A percentile compares a stretch with the other conserved stretches of the same genome.
These are phyloP conservation scores for Calidris pygmaea DNA, from an alignment of 2,113 vertebrate genomes.

Conservation along the genomic window DNA sequence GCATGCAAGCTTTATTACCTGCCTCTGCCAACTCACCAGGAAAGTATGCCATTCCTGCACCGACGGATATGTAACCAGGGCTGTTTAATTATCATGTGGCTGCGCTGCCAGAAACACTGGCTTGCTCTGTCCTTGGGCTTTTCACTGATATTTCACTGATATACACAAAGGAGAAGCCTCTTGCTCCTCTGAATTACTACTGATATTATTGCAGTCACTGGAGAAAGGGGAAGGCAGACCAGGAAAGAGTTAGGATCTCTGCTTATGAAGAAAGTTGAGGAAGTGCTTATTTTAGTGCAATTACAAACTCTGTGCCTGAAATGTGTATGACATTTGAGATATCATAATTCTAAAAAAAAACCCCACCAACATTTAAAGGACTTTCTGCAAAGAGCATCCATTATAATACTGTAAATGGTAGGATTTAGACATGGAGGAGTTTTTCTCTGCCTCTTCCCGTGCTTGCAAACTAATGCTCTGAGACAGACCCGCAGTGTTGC, in stretches of 20 bases:
- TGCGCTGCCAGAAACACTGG: not conserved
- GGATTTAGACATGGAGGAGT: not conserved
- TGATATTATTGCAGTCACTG: not conserved
- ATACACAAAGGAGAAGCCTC: conserved; percentile 8
- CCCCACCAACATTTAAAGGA: not conserved
- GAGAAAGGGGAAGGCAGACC: not conserved
- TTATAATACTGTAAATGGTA: not conserved
- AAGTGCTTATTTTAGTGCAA: not conserved
- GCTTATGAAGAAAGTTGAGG: not conserved
- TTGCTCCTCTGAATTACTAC: not conserved
- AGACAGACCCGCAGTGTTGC: not conserved
- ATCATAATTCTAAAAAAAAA: not conserved
- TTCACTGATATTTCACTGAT: not conserved
- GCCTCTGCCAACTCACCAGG: conserved; percentile 44
- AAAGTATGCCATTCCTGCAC: conserved; percentile 54
- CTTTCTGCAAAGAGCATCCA: not conserved
- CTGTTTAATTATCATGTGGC: not conserved
- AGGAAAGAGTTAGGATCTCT: not conserved
- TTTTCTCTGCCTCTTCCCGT: not conserved
- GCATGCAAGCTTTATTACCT: conserved; percentile 36
- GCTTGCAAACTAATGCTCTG: not conserved
- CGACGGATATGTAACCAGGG: not conserved
- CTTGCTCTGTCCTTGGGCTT: not conserved
- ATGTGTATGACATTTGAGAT: not conserved
- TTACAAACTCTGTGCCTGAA: not conserved